Conservation (phyloP, 2,797 vertebrate species). For the Gallinago nigripennis region DNA sequence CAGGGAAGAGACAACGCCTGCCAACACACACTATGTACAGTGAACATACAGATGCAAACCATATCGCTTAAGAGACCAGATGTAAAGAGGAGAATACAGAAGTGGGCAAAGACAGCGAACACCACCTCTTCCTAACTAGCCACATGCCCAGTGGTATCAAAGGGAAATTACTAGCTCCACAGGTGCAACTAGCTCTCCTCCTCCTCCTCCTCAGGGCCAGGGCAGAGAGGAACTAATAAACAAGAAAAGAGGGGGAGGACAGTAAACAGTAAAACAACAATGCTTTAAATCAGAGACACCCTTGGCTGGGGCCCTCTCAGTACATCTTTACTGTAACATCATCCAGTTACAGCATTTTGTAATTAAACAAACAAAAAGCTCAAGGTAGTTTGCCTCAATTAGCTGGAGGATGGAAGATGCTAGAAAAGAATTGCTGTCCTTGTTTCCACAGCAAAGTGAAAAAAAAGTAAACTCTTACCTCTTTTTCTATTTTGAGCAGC, state of each 20-base stretch:
- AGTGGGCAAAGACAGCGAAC: neutral
- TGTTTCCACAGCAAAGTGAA: neutral
- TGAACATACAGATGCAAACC: neutral
- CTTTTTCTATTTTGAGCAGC: constrained; percentile 98
- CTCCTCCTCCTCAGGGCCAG: neutral
- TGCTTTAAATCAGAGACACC: neutral
- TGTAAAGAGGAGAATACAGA: neutral
- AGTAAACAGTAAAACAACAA: constrained; percentile 6
- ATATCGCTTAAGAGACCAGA: neutral
- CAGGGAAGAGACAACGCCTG: neutral
- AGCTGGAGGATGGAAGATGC: neutral
- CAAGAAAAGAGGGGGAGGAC: neutral
- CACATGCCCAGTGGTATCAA: neutral
- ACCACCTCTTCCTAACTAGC: constrained; percentile 1
- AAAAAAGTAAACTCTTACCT: constrained; percentile 81
- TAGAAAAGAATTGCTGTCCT: neutral
- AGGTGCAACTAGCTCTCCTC: neutral
- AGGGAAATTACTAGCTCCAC: neutral
- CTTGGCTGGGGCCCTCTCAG: neutral
- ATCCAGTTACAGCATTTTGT: constrained; percentile 14
- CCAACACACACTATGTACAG: neutral
- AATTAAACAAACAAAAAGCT: neutral
- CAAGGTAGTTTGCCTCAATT: neutral
- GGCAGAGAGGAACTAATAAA: neutral
- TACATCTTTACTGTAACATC: neutral